These are phyloP conservation scores for Octopus bimaculoides DNA, from an alignment of 1,140 invertebrate genomes.

Conservation along the genomic window DNA sequence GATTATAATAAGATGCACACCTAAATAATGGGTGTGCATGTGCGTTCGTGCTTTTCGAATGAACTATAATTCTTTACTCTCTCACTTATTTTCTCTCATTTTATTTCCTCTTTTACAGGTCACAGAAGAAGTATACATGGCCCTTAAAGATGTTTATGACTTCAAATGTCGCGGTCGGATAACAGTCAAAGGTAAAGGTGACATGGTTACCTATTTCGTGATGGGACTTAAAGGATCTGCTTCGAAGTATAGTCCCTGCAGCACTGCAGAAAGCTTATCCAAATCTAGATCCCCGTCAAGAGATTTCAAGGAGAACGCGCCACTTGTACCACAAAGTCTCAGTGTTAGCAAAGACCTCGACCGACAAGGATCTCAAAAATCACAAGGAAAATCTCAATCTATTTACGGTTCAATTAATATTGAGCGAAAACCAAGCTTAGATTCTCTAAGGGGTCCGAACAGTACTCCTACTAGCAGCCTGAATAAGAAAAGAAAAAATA, in stretches of 20 bases:
- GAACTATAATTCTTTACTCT: neutral
- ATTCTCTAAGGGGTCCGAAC: slow-evolving; percentile 24
- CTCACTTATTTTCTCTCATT: neutral
- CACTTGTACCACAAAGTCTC: slow-evolving; percentile 18
- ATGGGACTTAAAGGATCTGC: slow-evolving; percentile 22
- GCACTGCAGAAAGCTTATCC: slow-evolving; percentile 22
- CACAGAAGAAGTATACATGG: slow-evolving; percentile 48
- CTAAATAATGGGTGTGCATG: neutral
- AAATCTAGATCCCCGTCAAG: slow-evolving; percentile 20
- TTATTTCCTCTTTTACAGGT: slow-evolving; percentile 53
- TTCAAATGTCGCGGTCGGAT: slow-evolving; percentile 86
- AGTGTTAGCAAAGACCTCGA: slow-evolving; percentile 14
- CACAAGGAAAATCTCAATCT: slow-evolving; percentile 17
- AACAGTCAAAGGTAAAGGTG: slow-evolving; percentile 91
- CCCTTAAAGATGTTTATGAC: slow-evolving; percentile 67
- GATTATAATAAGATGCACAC: too few species aligned
- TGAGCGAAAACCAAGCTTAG: slow-evolving; percentile 33
- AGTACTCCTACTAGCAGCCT: slow-evolving; percentile 48
- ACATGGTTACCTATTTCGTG: slow-evolving; percentile 86
- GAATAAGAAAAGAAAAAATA: slow-evolving; percentile 38
- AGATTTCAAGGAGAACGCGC: slow-evolving; percentile 15
- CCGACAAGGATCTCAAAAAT: slow-evolving; percentile 25
- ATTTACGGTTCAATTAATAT: slow-evolving; percentile 21
- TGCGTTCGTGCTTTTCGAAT: neutral
- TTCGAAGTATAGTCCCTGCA: neutral